Base-by-base conservation (phyloP, 1,140 invertebrate genomes). In the Dinothrombium tinctorium region DNA sequence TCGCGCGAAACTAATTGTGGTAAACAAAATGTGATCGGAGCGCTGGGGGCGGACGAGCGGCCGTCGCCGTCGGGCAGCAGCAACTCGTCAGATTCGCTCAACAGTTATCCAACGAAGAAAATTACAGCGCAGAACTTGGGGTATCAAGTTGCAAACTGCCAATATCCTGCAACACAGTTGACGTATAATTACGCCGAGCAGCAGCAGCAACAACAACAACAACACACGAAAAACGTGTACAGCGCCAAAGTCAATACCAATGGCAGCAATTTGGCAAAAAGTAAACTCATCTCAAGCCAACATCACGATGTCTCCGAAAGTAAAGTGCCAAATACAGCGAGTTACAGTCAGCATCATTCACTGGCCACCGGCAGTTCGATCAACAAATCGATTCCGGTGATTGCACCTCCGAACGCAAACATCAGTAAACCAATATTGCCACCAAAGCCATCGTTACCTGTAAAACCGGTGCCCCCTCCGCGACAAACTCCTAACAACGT, bases 361-460 rank as follows among this genome's bases (percentile, higher is more conserved):
- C 20, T 15, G n/a, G n/a, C 19, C 22, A 12, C 15, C 28, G 17
- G 15, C 17, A 37, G 7, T 26, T 17, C 25, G 3, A 17, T 14
- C 26, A 15, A n/a, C 5, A 33, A 33, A 33, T n/a, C 19, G 32
- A n/a, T 19, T 15, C 32, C n/a, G 19, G 19, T 8, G 14, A 33
- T 19, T 14, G 19, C 14, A 33, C 32, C 32, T n/a, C n/a, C n/a
- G n/a, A n/a, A n/a, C n/a, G n/a, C n/a, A n/a, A n/a, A n/a, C n/a
- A n/a, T n/a, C 26, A n/a, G n/a, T 17, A 48, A 48, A 41, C 47
- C 47, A 35, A 37, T 40, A 17, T 40, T 48, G 15, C 47, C 47
- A 11, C 47, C 48, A 9, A 50, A 50, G 19, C 49, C 49, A 20
- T 42, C 48, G 17, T 33, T 46, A 12, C 47, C 46, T 15, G 46